These are phyloP conservation scores for Metopolophium dirhodum DNA, from an alignment of 1,140 invertebrate genomes.

Conservation along the genomic window DNA sequence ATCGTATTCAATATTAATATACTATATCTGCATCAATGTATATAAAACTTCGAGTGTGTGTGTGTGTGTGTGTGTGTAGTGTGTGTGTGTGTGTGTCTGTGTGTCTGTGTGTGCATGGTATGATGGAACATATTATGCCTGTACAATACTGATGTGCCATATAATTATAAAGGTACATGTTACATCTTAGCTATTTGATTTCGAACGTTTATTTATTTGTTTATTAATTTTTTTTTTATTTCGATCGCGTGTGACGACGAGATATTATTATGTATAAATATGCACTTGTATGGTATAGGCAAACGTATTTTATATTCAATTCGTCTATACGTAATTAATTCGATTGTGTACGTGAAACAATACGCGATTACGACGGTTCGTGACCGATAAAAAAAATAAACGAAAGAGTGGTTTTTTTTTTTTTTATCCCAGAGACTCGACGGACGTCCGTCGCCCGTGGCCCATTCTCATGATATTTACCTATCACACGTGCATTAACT, in stretches of 20 bases:
- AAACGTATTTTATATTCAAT: conserved; percentile 10
- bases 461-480: neutral
- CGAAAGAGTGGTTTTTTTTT: neutral
- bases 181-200: neutral
- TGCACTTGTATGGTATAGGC: neutral
- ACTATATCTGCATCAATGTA: conserved; percentile 16
- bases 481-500: neutral
- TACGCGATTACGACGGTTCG: neutral
- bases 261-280: neutral
- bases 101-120: neutral
- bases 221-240: conserved; percentile 1
- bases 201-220: neutral
- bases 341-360: conserved; percentile 21
- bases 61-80: neutral
- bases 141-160: neutral
- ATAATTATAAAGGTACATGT: conserved; percentile 10
- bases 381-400: neutral
- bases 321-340: conserved; percentile 22
- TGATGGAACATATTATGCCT: neutral
- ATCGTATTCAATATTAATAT: neutral
- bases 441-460: neutral
- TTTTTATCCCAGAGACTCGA: neutral
- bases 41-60: neutral
- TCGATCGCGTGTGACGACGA: neutral
- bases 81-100: too few relatives aligned